Base-by-base conservation (phyloP, 2,888 invertebrate genomes). In the Brachypterus glaber region DNA sequence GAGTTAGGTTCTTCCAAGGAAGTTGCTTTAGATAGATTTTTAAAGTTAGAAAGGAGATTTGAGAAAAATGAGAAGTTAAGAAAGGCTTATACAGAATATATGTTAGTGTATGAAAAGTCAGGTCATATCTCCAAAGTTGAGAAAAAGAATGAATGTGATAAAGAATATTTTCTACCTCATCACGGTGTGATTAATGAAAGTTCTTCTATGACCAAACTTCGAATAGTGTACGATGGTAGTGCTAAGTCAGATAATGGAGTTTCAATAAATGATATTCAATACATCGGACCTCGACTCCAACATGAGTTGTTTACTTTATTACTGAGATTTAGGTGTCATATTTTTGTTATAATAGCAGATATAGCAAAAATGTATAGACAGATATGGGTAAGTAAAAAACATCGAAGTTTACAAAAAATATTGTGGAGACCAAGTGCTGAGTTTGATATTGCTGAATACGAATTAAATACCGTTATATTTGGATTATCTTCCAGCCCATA, bases 291-390 rank as follows among this genome's bases (percentile, higher is more conserved):
- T 5, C 8, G 11, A 9, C 8, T 27, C 8, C 27, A 9, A 9
- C 7, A 21, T 7, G 7, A 21, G 7, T 9, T 21, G 9, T 34
- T 43, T 35, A 21, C 31, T 8, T 44, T 50, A 30, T 32, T 47
- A 32, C 15, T 50, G 4, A 30, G 45, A 17, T 49, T 45, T 35
- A 29, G 48, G 24, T 17, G 36, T 18, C 30, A 47, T 21, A 16
- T 12, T 11, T 29, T 37, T 29, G 43, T 40, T 2, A 21, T 47
- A 13, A 33, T 41, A 4, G 44, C 38, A 2, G 48, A 51, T 26
- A 40, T 52, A 7, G 21, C 30, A n/a, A 49, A 48, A 39, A 51
- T 49, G 48, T 51, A 41, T 35, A 30, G 47, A 8, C 43, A 43
- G 31, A 33, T 48, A 2, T 17, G 35, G 2, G 35, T 43, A 14